Conservation (phyloP, 2,888 invertebrate genomes). For the Creontiades dilutus region DNA sequence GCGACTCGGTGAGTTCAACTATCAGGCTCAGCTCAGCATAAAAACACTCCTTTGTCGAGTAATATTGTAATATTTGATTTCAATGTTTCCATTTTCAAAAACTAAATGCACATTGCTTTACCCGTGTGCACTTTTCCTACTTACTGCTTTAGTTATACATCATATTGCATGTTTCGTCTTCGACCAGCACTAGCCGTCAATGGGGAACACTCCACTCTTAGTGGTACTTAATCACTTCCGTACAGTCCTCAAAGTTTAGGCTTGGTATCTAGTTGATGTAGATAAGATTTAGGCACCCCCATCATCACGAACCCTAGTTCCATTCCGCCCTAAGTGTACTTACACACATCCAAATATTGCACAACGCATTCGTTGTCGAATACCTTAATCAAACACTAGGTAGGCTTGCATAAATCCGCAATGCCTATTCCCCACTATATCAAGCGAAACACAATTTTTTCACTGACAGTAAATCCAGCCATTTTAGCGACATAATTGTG, state of each 20-base stretch:
- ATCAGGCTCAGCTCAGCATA: not conserved
- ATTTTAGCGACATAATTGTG: too few species aligned
- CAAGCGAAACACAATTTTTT: too few species aligned
- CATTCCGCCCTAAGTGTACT: not conserved
- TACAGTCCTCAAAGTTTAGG: not conserved
- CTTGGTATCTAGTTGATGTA: not conserved
- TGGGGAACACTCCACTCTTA: slow-evolving; percentile 40
- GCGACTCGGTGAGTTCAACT: slow-evolving; percentile 79
- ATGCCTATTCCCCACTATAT: too few species aligned
- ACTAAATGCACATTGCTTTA: slow-evolving; percentile 63
- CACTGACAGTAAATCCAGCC: too few species aligned
- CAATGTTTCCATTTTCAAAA: slow-evolving; percentile 35
- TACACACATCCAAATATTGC: not conserved
- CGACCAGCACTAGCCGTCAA: slow-evolving; percentile 58
- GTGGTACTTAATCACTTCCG: not conserved
- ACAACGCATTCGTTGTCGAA: not conserved
- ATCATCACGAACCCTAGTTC: not conserved
- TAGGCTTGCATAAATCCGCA: too few species aligned
- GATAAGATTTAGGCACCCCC: slow-evolving; percentile 19
- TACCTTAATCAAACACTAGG: not conserved
- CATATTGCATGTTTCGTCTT: slow-evolving; percentile 46
- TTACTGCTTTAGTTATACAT: slow-evolving; percentile 49
- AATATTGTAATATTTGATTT: not conserved
- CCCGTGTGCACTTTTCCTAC: slow-evolving; percentile 60
- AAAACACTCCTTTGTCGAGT: slow-evolving; percentile 18